Base-by-base conservation (phyloP, 2,888 invertebrate species). In the Machimus atricapillus region DNA sequence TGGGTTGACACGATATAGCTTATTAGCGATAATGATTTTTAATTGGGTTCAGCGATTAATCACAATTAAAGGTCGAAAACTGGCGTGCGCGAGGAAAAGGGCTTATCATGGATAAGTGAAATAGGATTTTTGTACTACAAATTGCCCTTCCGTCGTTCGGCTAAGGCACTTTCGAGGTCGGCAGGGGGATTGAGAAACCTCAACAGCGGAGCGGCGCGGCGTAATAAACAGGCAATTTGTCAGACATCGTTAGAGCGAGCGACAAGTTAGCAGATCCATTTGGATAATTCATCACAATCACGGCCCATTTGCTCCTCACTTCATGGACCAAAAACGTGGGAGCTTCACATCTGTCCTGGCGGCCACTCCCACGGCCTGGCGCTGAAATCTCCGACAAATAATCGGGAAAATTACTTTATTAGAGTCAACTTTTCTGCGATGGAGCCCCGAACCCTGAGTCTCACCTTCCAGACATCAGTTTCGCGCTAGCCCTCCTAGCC, bases 171-270 rank as follows among this genome's bases (percentile, higher is more conserved):
- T 58, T 19, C 19, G 19, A 58, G 19, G 46, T 27, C 19, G 16
- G 9, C 12, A 23, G 23, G 9, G 23, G 43, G 14, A 43, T 9
- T 52, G 37, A 46, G 52, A 52, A 52, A 43, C 37, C 43, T 23
- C 23, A 34, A 43, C 43, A 4, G 16, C n/a, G 7, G 6, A 4
- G 16, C n/a, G 7, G 6, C 40, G 4, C 37, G 16, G 23, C 40
- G 43, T n/a, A 79, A 79, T 52, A 56, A 79, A 16, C 46, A 79
- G 79, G 79, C 52, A 79, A 79, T 79, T 79, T 52, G 79, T 79
- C 79, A 79, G 79, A 46, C 46, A 52, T 79, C 79, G 52, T 79
- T 79, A 52, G 31, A 56, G 79, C 27, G 16, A 52, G 52, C 23
- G 52, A 52, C 79, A 31, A 79, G 52, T 79, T 79, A 79, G 31